Conservation (phyloP, 2,113 vertebrate species). For the Trematocara macrostoma region DNA sequence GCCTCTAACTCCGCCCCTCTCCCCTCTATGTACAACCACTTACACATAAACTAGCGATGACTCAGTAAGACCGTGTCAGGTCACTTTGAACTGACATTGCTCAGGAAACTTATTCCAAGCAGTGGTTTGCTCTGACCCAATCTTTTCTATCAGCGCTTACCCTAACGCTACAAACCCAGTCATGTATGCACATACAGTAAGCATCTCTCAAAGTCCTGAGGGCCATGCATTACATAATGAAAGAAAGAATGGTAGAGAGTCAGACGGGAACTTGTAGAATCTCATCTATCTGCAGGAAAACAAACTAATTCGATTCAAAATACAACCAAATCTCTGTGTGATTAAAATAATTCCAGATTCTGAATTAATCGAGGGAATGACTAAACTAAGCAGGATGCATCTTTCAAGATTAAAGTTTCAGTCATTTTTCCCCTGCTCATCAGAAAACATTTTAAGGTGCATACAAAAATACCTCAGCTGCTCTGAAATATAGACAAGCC, state of each 20-base stretch:
- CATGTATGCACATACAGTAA: not conserved
- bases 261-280: slow-evolving; percentile 8
- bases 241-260: not conserved
- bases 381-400: slow-evolving; percentile 16
- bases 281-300: slow-evolving; percentile 23
- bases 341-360: slow-evolving; percentile 56
- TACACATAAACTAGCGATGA: slow-evolving; percentile 8
- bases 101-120: not conserved
- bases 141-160: not conserved
- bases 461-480: not conserved
- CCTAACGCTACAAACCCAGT: not conserved
- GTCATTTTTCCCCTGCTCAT: not conserved
- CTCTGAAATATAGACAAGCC: not conserved
- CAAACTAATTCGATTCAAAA: slow-evolving; percentile 31
- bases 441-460: not conserved
- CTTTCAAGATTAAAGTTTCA: not conserved
- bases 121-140: not conserved
- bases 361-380: not conserved
- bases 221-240: not conserved
- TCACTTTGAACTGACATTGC: slow-evolving; percentile 24
- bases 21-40: not conserved
- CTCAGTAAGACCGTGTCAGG: slow-evolving; percentile 4
- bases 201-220: not conserved
- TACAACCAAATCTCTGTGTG: slow-evolving; percentile 23
- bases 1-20: not conserved